These are phyloP conservation scores for Cephus pulcher DNA, from an alignment of 2,888 invertebrate genomes.

Conservation along the genomic window DNA sequence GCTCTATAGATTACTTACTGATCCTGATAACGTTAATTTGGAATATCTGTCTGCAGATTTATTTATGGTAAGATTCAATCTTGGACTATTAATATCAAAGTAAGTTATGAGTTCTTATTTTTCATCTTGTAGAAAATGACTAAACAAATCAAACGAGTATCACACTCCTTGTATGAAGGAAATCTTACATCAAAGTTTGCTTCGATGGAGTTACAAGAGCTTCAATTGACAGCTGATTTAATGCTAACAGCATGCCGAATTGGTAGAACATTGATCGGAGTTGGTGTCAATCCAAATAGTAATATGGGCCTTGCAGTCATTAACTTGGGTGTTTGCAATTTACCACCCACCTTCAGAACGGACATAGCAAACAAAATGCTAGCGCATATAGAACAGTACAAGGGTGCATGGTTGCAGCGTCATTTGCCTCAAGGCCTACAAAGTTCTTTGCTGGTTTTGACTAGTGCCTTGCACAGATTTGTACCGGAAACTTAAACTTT, in stretches of 20 bases:
- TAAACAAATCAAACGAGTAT: slow-evolving; percentile 70
- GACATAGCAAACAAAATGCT: slow-evolving; percentile 74
- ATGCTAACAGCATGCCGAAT: slow-evolving; percentile 72
- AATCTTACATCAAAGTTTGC: slow-evolving; percentile 64
- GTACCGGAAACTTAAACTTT: slow-evolving; percentile 59
- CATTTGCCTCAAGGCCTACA: slow-evolving; percentile 70
- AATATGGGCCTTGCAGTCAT: slow-evolving; percentile 71
- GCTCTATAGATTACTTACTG: slow-evolving; percentile 71
- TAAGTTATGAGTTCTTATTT: not conserved
- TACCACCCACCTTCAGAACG: slow-evolving; percentile 74
- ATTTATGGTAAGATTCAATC: slow-evolving; percentile 66
- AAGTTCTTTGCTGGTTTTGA: slow-evolving; percentile 67
- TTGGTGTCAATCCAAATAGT: slow-evolving; percentile 70
- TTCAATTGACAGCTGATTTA: slow-evolving; percentile 72
- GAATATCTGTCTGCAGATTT: slow-evolving; percentile 71
- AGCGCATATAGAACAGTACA: slow-evolving; percentile 70
- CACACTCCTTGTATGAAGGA: slow-evolving; percentile 64
- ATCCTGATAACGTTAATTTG: slow-evolving; percentile 72
- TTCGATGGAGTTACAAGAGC: slow-evolving; percentile 69
- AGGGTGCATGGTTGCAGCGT: slow-evolving; percentile 69
- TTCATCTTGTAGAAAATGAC: slow-evolving; percentile 68
- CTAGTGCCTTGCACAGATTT: slow-evolving; percentile 68
- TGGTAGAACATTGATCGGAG: slow-evolving; percentile 70
- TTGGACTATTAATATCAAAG: not conserved
- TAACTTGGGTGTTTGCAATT: slow-evolving; percentile 72